Evolutionary conservation across 2,888 invertebrate genomes (phyloP).

Genomic region (Halictus quadricinctus): DNA sequence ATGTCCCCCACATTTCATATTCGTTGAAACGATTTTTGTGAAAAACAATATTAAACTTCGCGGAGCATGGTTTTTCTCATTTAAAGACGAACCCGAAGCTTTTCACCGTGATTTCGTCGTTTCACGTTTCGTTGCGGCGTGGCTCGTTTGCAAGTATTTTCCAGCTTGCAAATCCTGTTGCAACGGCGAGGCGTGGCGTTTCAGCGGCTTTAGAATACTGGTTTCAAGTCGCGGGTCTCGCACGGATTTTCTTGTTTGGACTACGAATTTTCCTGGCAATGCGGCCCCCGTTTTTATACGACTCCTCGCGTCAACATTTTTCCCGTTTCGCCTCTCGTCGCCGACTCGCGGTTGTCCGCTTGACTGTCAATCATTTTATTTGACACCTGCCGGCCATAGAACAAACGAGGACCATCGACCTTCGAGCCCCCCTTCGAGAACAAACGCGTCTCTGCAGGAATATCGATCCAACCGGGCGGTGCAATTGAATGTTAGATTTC

Average conservation of each 20-base stretch:
- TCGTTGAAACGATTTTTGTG: not conserved
- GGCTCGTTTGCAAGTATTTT: not conserved
- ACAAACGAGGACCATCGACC: slow-evolving; percentile 41
- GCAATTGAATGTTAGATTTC: not conserved
- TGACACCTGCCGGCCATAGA: slow-evolving; percentile 31
- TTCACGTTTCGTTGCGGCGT: not conserved
- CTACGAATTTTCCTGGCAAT: slow-evolving; percentile 26
- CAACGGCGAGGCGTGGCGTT: not conserved
- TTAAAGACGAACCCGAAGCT: not conserved
- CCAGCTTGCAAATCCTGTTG: not conserved
- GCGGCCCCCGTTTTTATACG: slow-evolving; percentile 29
- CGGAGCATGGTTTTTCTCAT: slow-evolving; percentile 2
- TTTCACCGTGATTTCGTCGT: not conserved
- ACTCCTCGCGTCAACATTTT: slow-evolving; percentile 49
- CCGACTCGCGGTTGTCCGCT: slow-evolving; percentile 8
- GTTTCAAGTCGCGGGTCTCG: slow-evolving; percentile 23
- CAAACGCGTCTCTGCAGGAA: not conserved
- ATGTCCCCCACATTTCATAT: not conserved
- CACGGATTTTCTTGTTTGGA: slow-evolving; percentile 19
- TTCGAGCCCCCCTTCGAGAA: slow-evolving; percentile 18
- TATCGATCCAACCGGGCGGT: not conserved
- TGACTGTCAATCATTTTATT: slow-evolving; percentile 52
- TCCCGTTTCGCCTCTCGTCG: not conserved
- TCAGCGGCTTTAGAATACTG: slow-evolving; percentile 13
- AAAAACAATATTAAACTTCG: not conserved